Evolutionary conservation across 2,888 invertebrate species (phyloP).

Genomic region (Drosophila bunnanda): DNA sequence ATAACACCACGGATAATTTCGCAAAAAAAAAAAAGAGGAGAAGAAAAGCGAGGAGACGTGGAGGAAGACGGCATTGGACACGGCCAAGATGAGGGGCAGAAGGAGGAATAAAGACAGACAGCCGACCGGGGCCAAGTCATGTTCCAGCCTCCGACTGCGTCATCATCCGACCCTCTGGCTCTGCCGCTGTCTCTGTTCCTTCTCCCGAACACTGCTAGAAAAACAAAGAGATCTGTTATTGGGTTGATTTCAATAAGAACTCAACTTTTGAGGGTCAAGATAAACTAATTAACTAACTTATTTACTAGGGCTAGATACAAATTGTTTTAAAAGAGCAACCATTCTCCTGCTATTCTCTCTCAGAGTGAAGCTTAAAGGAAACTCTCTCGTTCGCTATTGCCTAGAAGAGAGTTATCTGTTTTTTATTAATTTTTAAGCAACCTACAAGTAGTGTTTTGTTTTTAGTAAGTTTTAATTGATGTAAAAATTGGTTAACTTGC

Average conservation of each 20-base stretch:
- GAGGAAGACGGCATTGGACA: constrained; percentile 58
- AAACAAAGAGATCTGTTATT: not conserved
- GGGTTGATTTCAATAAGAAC: not conserved
- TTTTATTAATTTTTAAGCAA: no score
- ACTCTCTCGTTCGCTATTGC: no score
- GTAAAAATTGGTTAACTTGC: no score
- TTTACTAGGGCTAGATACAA: no score
- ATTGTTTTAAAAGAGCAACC: no score
- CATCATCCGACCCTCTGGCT: constrained; percentile 18
- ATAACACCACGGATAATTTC: constrained; percentile 73
- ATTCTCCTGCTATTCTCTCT: no score
- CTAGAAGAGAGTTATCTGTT: no score
- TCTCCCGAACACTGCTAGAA: not conserved
- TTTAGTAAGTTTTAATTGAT: not conserved
- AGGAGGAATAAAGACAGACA: not conserved
- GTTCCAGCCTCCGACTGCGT: constrained; percentile 31
- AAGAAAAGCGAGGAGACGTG: constrained; percentile 2
- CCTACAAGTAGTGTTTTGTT: no score
- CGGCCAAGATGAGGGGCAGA: constrained; percentile 18
- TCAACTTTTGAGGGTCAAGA: no score
- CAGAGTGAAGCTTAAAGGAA: no score
- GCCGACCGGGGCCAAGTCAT: constrained; percentile 43
- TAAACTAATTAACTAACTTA: no score
- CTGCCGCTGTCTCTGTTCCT: not conserved
- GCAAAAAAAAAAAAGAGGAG: constrained; percentile 48